Percentiles rank a stretch among this genome's conserved stretches.
These are phyloP conservation scores for Nyctereutes procyonoides DNA, from an alignment of 2,113 vertebrate genomes.

Conservation along the genomic window DNA sequence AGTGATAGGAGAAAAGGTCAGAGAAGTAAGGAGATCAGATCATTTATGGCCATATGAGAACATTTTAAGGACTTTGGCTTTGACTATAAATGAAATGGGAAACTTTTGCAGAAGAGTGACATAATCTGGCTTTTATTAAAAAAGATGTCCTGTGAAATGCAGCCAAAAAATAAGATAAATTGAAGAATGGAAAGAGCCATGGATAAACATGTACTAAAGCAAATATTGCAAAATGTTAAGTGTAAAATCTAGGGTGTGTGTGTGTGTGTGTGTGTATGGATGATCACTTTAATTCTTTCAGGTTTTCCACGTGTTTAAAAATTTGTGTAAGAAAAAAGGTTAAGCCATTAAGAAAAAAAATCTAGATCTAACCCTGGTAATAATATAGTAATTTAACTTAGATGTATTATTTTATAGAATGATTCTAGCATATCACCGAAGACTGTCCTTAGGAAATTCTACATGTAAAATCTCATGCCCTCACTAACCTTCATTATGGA, in stretches of 20 bases:
- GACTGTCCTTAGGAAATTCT: not conserved
- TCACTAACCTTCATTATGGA: slow-evolving; percentile 24
- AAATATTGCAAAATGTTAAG: not conserved
- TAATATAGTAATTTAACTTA: not conserved
- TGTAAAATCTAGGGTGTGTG: not conserved
- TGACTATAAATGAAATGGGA: not conserved
- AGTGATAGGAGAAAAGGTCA: not conserved
- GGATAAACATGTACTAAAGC: not conserved
- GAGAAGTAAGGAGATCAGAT: not conserved
- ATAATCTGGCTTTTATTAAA: not conserved
- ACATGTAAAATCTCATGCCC: not conserved
- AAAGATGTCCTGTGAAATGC: slow-evolving; percentile 7
- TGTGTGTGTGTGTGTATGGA: not conserved
- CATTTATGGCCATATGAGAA: not conserved
- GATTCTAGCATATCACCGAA: not conserved
- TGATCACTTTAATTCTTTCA: not conserved
- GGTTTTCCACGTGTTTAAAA: slow-evolving; percentile 32
- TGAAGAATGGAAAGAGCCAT: not conserved
- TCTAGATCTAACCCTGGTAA: not conserved
- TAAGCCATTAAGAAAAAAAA: not conserved
- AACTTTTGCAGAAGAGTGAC: not conserved
- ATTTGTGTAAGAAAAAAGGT: not conserved
- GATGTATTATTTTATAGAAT: not conserved
- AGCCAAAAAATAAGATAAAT: not conserved
- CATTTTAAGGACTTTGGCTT: not conserved